Conservation (phyloP, 2,113 vertebrate genomes). For the Xiphias gladius region DNA sequence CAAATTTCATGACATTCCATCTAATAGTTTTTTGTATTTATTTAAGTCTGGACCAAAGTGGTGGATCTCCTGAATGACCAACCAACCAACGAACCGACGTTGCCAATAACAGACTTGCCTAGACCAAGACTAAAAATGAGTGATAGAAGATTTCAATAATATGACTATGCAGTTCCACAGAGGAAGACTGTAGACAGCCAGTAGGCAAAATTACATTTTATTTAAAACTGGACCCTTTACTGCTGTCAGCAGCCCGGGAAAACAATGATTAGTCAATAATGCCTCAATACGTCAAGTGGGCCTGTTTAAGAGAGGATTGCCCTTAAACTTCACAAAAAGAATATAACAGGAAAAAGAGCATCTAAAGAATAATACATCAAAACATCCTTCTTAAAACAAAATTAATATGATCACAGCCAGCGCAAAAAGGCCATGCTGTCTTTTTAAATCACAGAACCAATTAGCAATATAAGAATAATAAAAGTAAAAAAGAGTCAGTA, state of each 20-base stretch:
- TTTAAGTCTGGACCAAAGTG: neutral
- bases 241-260: conserved; percentile 22
- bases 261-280: conserved; percentile 49
- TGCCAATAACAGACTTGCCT: neutral
- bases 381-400: conserved; percentile 16
- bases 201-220: conserved; percentile 26
- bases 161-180: conserved; percentile 10
- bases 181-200: neutral
- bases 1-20: neutral
- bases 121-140: neutral
- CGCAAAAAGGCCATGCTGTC: conserved; percentile 1
- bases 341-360: conserved; percentile 16
- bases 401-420: neutral
- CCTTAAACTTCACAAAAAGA: conserved; percentile 43
- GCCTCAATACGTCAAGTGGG: conserved; percentile 56
- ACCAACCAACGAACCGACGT: neutral
- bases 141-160: conserved; percentile 20
- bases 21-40: neutral
- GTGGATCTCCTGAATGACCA: neutral
- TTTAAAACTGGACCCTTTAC: conserved; percentile 28
- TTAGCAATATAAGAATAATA: neutral
- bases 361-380: conserved; percentile 4
- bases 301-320: conserved; percentile 43
- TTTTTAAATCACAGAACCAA: conserved; percentile 11
- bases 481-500: neutral